phyloP scores from a whole-genome alignment of 2,797 vertebrate genomes.

The Lagorchestes hirsutus region DNA sequence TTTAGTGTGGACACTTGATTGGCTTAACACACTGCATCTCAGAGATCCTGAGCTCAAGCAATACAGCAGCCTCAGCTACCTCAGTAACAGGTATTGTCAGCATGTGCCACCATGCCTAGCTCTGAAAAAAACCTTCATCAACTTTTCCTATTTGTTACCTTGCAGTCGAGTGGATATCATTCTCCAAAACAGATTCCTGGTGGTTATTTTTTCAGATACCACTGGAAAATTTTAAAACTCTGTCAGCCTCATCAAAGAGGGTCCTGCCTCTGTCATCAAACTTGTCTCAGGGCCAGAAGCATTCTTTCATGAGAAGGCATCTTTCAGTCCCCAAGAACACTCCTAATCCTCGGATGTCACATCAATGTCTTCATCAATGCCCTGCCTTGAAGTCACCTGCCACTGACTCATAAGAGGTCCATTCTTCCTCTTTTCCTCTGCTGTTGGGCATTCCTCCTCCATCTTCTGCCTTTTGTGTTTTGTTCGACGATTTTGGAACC shows the following conservation, averaged over 20 bases:
- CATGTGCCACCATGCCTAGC: not conserved
- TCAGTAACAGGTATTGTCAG: not conserved
- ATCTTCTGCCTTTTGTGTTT: constrained; percentile 12
- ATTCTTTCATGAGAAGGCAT: not conserved
- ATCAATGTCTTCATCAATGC: not conserved
- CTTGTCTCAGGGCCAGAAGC: not conserved
- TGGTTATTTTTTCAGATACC: not conserved
- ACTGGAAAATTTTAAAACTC: not conserved
- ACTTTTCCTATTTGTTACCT: not conserved
- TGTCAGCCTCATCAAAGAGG: not conserved
- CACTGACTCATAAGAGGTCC: not conserved
- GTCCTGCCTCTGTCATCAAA: not conserved
- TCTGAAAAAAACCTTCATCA: not conserved
- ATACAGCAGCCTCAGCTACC: not conserved
- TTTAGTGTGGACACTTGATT: not conserved
- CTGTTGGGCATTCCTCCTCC: not conserved
- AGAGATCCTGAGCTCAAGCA: not conserved
- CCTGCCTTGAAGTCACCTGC: not conserved
- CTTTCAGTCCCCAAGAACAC: not conserved
- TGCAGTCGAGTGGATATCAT: not conserved
- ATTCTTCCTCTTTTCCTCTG: not conserved
- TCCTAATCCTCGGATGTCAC: not conserved
- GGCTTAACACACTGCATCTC: not conserved
- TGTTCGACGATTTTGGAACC: not conserved
- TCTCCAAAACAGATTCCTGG: not conserved